Conservation (phyloP, 2,888 invertebrate species). For the Mesopsocus fuscifrons region DNA sequence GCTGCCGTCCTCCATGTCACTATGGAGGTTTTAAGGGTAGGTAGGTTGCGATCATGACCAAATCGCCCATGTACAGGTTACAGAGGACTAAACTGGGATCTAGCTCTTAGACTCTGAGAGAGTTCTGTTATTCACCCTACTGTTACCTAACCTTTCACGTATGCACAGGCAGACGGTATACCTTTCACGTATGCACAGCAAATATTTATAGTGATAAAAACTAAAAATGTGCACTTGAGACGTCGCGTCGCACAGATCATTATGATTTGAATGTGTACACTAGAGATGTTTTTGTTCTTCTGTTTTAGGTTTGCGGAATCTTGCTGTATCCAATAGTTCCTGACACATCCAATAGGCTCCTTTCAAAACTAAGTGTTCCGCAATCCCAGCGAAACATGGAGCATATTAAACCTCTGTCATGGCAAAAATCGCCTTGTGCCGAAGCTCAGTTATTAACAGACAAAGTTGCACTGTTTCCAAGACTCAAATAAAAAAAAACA, state of each 20-base stretch:
- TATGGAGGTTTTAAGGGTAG: constrained; percentile 66
- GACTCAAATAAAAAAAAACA: too few species aligned
- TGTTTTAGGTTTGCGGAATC: constrained; percentile 34
- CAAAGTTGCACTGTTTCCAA: too few species aligned
- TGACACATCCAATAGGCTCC: constrained; percentile 38
- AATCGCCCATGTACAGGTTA: not conserved
- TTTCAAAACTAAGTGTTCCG: constrained; percentile 45
- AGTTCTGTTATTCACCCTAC: too few species aligned
- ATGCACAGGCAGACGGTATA: too few species aligned
- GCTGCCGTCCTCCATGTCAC: constrained; percentile 61
- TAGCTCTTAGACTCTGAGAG: too few species aligned
- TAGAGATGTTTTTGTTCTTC: too few species aligned
- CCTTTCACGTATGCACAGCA: not conserved
- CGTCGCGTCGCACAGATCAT: too few species aligned
- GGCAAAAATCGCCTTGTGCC: not conserved
- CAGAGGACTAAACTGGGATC: not conserved
- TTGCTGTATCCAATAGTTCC: constrained; percentile 78
- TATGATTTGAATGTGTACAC: too few species aligned
- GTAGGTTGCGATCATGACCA: not conserved
- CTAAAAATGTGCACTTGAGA: not conserved
- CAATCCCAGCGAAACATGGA: constrained; percentile 29
- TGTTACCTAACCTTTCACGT: too few species aligned
- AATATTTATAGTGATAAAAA: not conserved
- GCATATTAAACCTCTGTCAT: constrained; percentile 23
- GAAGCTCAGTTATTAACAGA: not conserved